Percentiles rank a stretch among this genome's conserved stretches.
Conservation (phyloP, 2,888 invertebrate species). For the Chymomyza fuscimana region DNA sequence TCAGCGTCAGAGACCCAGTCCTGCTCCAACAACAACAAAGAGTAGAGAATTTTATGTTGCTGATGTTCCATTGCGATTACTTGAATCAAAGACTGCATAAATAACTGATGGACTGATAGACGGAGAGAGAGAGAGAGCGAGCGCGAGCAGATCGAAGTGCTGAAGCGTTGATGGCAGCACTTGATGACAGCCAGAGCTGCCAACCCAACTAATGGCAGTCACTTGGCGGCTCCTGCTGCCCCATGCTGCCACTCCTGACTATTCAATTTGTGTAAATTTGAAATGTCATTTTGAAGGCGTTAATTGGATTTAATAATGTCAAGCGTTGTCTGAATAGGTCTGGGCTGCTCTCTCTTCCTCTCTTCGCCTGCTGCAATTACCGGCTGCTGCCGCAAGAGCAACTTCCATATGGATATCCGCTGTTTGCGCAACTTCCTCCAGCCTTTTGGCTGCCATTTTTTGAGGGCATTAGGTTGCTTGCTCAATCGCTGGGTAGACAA, state of each 20-base stretch:
- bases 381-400: constrained; percentile 6
- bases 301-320: constrained; percentile 73
- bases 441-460: neutral
- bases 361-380: neutral
- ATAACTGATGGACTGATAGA: neutral
- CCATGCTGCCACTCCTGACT: constrained; percentile 27
- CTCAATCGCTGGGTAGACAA: neutral
- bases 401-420: neutral
- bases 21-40: neutral
- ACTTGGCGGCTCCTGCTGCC: neutral
- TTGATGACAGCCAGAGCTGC: neutral
- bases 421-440: neutral
- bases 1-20: constrained; percentile 46
- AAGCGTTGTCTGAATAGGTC: constrained; percentile 21
- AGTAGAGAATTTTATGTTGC: neutral
- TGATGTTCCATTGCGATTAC: constrained; percentile 3
- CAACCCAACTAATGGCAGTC: neutral
- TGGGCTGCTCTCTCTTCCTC: neutral
- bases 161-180: neutral
- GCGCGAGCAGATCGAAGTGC: neutral
- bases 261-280: constrained; percentile 73
- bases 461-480: neutral
- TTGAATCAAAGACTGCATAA: constrained; percentile 9
- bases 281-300: constrained; percentile 75
- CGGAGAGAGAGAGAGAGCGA: neutral